phyloP scores from a whole-genome alignment of 2,113 vertebrate genomes.

The Prunella fulvescens region DNA sequence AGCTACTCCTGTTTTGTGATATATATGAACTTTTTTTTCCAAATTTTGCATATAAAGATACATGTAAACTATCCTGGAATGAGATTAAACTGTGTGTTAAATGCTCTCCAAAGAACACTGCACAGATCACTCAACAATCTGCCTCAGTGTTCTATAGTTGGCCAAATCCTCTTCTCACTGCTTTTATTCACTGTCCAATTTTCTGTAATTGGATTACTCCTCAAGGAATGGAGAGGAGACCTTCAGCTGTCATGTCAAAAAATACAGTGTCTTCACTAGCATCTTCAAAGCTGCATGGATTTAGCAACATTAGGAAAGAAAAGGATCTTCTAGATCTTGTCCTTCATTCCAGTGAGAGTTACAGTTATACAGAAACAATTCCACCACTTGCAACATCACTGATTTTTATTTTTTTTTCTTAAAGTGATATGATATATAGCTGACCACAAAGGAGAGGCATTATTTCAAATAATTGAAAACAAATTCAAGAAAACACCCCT shows the following conservation, averaged over 20 bases:
- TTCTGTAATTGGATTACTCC: not conserved
- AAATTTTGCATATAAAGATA: not conserved
- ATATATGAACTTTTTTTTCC: accelerated
- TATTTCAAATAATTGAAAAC: not conserved
- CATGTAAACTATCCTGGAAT: not conserved
- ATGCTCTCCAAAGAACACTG: not conserved
- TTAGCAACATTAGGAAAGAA: not conserved
- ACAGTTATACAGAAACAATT: not conserved
- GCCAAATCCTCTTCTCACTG: not conserved
- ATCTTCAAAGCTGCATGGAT: not conserved
- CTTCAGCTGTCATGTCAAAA: not conserved
- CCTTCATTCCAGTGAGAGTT: not conserved
- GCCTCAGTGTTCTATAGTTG: not conserved
- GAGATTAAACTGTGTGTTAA: not conserved
- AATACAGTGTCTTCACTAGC: not conserved
- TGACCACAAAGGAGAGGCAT: not conserved
- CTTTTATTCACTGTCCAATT: not conserved
- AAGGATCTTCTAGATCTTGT: not conserved
- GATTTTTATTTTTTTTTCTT: not conserved
- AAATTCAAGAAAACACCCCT: not conserved
- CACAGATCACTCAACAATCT: not conserved
- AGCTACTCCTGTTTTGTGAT: not conserved
- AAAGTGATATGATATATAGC: not conserved
- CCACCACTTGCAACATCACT: not conserved
- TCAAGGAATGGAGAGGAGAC: not conserved